phyloP scores from a whole-genome alignment of 2,113 vertebrate genomes.

The Peromyscus leucopus region DNA sequence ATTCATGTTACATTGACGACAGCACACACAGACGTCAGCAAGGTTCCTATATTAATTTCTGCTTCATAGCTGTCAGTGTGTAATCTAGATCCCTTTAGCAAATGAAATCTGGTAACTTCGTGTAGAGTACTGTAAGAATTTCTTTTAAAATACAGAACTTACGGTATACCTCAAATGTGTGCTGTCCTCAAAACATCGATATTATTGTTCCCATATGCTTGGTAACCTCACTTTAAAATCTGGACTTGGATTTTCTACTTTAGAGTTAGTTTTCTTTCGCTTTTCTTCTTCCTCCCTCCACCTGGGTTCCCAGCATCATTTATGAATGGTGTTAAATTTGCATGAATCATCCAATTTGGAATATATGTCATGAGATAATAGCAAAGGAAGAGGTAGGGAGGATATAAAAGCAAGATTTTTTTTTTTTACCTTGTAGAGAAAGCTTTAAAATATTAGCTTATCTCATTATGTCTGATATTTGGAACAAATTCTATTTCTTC shows the following conservation, averaged over 20 bases:
- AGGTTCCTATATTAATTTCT: not conserved
- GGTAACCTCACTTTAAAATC: not conserved
- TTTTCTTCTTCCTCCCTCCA: not conserved
- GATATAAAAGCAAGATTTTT: not conserved
- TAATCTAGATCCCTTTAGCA: not conserved
- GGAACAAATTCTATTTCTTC: constrained; percentile 29
- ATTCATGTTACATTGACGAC: not conserved
- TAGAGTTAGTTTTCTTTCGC: not conserved
- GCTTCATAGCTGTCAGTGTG: not conserved
- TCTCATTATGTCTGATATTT: constrained; percentile 51
- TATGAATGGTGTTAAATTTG: not conserved
- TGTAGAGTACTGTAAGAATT: not conserved
- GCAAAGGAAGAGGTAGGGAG: rapidly evolving
- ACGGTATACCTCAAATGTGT: not conserved
- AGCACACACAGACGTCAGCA: not conserved
- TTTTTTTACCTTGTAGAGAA: not conserved
- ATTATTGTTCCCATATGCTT: not conserved
- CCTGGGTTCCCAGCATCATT: not conserved
- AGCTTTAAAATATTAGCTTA: constrained; percentile 16
- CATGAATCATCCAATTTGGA: not conserved
- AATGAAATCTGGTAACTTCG: not conserved
- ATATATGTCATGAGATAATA: not conserved
- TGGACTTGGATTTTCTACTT: not conserved
- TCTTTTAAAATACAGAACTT: not conserved
- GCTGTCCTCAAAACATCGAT: not conserved